Evolutionary conservation across 2,113 vertebrate species (phyloP).

Genomic region (Scolopax mira): DNA sequence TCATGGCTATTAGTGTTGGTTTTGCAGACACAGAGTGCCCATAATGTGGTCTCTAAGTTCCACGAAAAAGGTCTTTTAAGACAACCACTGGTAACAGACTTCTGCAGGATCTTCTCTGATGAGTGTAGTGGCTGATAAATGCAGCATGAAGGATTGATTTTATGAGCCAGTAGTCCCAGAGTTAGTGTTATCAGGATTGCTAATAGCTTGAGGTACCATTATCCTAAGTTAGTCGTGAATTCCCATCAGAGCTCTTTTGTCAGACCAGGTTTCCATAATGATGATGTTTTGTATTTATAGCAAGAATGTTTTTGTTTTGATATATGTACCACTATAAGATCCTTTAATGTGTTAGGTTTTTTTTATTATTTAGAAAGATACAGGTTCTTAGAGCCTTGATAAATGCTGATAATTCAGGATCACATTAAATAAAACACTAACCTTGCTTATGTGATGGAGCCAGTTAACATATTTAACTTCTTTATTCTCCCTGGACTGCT

Average conservation of each 20-base stretch:
- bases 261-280: not conserved
- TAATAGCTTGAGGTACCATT: not conserved
- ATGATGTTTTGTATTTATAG: not conserved
- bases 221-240: not conserved
- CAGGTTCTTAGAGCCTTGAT: not conserved
- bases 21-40: not conserved
- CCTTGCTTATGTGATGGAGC: not conserved
- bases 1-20: not conserved
- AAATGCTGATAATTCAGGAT: not conserved
- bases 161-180: not conserved
- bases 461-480: not conserved
- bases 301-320: not conserved
- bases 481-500: not conserved
- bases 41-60: not conserved
- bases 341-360: not conserved
- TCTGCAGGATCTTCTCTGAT: not conserved
- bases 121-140: not conserved
- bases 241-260: not conserved
- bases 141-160: not conserved
- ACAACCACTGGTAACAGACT: not conserved
- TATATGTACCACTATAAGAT: not conserved
- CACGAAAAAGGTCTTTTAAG: not conserved
- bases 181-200: not conserved
- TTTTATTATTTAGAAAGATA: not conserved
- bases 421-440: not conserved